Percentiles rank a stretch among this genome's conserved stretches.
Conservation (phyloP, 2,797 vertebrate genomes). For the Chelmon rostratus region DNA sequence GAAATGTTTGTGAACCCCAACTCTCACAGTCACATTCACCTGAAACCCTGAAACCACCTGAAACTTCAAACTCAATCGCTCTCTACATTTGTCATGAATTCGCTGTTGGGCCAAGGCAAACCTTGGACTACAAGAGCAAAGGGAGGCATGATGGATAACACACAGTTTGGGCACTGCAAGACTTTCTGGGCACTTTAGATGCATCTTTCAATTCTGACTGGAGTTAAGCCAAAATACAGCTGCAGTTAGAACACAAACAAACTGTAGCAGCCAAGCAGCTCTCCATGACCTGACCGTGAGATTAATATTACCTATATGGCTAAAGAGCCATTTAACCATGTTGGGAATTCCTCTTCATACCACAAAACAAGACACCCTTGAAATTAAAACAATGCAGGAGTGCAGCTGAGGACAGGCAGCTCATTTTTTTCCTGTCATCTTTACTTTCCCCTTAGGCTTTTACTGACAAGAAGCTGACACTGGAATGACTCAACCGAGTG, state of each 20-base stretch:
- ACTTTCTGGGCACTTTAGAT: constrained; percentile 9
- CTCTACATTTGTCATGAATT: constrained; percentile 45
- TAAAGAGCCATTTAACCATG: constrained; percentile 2
- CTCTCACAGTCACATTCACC: constrained; percentile 41
- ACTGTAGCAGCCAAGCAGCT: constrained; percentile 19
- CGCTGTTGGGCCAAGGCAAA: constrained; percentile 29
- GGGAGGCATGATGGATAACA: constrained; percentile 12
- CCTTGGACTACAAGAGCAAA: constrained; percentile 11
- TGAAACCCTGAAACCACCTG: constrained; percentile 45
- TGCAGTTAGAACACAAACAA: constrained; percentile 23
- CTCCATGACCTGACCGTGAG: constrained; percentile 3
- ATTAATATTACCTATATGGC: not conserved
- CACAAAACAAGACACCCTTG: constrained; percentile 26
- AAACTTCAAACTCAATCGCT: constrained; percentile 44
- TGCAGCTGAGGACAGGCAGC: constrained; percentile 59
- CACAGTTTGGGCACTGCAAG: constrained; percentile 19
- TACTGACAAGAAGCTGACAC: constrained; percentile 53
- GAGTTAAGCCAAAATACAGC: constrained; percentile 20
- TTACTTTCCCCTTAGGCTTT: constrained; percentile 49
- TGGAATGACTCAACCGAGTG: constrained; percentile 60
- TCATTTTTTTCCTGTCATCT: constrained; percentile 32
- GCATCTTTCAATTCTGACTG: constrained; percentile 11
- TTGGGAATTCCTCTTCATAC: constrained; percentile 39
- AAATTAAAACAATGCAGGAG: constrained; percentile 44
- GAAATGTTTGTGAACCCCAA: constrained; percentile 52